A percentile compares a stretch with the other conserved stretches of the same genome.
phyloP scores from a whole-genome alignment of 2,888 invertebrate genomes.

The Drosophila bunnanda region DNA sequence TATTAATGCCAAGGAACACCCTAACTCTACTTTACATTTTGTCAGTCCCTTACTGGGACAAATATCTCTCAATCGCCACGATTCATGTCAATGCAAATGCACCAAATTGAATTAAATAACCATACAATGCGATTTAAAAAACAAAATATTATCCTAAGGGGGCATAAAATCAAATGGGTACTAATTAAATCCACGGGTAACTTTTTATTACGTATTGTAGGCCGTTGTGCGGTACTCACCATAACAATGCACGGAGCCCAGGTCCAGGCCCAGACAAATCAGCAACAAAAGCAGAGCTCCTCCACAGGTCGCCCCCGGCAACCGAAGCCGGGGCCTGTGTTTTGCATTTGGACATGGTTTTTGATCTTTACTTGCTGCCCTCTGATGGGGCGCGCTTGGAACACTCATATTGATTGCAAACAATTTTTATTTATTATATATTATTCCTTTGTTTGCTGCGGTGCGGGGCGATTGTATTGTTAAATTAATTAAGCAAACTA shows the following conservation, averaged over 20 bases:
- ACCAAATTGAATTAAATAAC: constrained; percentile 50
- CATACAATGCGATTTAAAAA: constrained; percentile 8
- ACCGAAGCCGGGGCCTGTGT: constrained; percentile 22
- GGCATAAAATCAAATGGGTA: constrained; percentile 4
- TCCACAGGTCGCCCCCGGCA: constrained; percentile 39
- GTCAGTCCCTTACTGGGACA: not conserved
- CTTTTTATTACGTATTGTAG: constrained; percentile 21
- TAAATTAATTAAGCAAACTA: constrained; percentile 72
- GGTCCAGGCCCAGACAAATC: constrained; percentile 68
- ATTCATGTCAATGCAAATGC: constrained; percentile 38
- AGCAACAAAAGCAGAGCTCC: constrained; percentile 59
- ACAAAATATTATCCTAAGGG: not conserved
- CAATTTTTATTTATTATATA: constrained; percentile 37
- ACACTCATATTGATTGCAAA: constrained; percentile 79
- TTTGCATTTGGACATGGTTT: constrained; percentile 43
- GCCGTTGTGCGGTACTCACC: constrained; percentile 62
- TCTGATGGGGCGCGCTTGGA: constrained; percentile 72
- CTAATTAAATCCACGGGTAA: constrained; percentile 14
- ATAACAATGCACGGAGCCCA: constrained; percentile 71
- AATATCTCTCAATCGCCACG: constrained; percentile 14
- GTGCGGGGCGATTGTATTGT: constrained; percentile 59
- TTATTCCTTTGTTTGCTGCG: constrained; percentile 49
- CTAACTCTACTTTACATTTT: not conserved
- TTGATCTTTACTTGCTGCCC: constrained; percentile 58
- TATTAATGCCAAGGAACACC: not conserved